Conservation (phyloP, 2,888 invertebrate genomes). For the Tryphoninae sp. region DNA sequence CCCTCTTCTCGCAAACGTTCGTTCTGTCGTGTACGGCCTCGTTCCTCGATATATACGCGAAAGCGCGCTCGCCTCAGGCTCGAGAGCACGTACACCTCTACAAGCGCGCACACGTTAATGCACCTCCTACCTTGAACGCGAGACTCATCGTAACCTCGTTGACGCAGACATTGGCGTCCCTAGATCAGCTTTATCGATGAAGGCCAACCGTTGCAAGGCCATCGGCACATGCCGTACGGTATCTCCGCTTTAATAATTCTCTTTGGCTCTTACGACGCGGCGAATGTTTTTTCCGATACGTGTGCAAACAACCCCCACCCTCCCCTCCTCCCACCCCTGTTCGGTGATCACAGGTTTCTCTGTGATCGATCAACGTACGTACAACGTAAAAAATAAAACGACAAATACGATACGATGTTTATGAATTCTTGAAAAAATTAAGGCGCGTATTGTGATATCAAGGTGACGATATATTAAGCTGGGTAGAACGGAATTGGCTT, state of each 20-base stretch:
- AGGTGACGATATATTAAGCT: too few relatives aligned
- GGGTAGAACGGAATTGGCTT: too few relatives aligned
- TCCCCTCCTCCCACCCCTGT: too few relatives aligned
- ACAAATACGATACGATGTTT: too few relatives aligned
- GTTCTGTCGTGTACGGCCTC: slow-evolving; percentile 19
- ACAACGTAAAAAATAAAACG: too few relatives aligned
- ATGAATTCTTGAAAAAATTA: too few relatives aligned
- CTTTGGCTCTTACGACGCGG: background rate
- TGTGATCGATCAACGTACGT: too few relatives aligned
- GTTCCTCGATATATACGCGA: slow-evolving; percentile 13
- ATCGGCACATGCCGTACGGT: slow-evolving; percentile 21
- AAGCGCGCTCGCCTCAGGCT: slow-evolving; percentile 47
- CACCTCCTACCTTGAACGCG: slow-evolving; percentile 59
- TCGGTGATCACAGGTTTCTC: too few relatives aligned
- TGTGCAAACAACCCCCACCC: too few relatives aligned
- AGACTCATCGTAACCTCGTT: slow-evolving; percentile 58
- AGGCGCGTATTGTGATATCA: too few relatives aligned
- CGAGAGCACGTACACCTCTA: slow-evolving; percentile 31
- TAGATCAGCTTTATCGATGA: slow-evolving; percentile 64
- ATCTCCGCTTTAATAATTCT: slow-evolving; percentile 37
- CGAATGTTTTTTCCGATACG: too few relatives aligned
- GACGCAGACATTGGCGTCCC: slow-evolving; percentile 61
- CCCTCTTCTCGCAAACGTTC: slow-evolving; percentile 27
- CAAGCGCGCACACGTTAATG: slow-evolving; percentile 52
- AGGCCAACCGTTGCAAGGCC: slow-evolving; percentile 60